Conservation (phyloP, 2,888 invertebrate species). For the Macaria liturata region DNA sequence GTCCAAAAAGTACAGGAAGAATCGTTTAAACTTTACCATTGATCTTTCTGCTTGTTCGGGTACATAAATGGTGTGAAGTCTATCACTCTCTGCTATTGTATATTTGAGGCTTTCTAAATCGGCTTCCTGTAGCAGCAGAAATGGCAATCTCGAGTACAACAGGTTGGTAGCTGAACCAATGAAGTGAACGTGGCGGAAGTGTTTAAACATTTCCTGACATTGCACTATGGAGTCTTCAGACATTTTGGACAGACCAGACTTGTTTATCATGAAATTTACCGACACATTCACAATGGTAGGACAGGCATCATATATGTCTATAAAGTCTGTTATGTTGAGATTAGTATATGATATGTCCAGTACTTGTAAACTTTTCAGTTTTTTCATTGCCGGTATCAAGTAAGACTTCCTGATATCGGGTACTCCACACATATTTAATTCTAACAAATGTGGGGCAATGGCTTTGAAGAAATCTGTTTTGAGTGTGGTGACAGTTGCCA, state of each 20-base stretch:
- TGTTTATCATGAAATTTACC: conserved; percentile 55
- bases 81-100: conserved; percentile 45
- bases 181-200: conserved; percentile 62
- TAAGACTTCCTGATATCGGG: conserved; percentile 52
- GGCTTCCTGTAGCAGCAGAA: conserved; percentile 46
- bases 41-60: conserved; percentile 24
- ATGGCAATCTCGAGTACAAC: conserved; percentile 45
- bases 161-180: conserved; percentile 54
- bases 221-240: conserved; percentile 36
- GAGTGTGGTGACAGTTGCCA: conserved; percentile 56
- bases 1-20: conserved; percentile 47
- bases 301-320: conserved; percentile 53
- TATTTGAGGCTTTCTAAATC: conserved; percentile 51
- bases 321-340: conserved; percentile 56
- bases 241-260: conserved; percentile 29
- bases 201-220: conserved; percentile 55
- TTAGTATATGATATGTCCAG: conserved; percentile 66
- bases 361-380: conserved; percentile 51
- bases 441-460: conserved; percentile 51
- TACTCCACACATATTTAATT: conserved; percentile 58
- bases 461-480: conserved; percentile 53
- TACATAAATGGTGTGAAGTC: conserved; percentile 34
- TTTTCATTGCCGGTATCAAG: conserved; percentile 50
- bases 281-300: conserved; percentile 59
- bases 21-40: conserved; percentile 39